Evolutionary conservation across 1,140 invertebrate species (phyloP), one percentile per base, ranked within the genome.

Genomic region (Trigoniulus corallinus): DNA sequence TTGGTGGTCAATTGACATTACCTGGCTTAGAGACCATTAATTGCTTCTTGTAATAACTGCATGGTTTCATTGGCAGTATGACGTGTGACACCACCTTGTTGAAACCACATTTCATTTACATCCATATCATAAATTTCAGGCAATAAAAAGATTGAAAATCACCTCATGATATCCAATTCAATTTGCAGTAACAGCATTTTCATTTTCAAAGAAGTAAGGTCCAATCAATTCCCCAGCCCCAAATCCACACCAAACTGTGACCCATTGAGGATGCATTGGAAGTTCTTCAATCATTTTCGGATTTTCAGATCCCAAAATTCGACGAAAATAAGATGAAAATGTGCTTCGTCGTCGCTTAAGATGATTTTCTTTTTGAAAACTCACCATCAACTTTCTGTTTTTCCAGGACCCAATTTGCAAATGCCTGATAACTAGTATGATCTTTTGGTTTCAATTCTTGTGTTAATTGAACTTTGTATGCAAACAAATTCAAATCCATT

Each of bases 1-100:
- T n/a, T n/a, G n/a, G 55, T 47, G 63, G 63, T 67, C 67, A 70
- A 44, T 58, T 51, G 26, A 69, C 57, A 34, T 62, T 47, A 22
- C 67, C 63, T 49, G 55, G 48, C 50, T 62, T 56, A 13, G 37
- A 39, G 58, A 3, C 56, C 53, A 22, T 62, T 61, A 61, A 65
- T 67, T 50, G 39, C 51, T 46, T 50, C 49, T 42, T 69, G 56
- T 34, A n/a, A n/a, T n/a, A n/a, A n/a, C n/a, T n/a, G n/a, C n/a
- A n/a, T n/a, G n/a, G n/a, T n/a, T n/a, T n/a, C n/a, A n/a, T n/a
- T n/a, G n/a, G n/a, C n/a, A n/a, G n/a, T n/a, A n/a, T n/a, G n/a
- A n/a, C n/a, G n/a, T n/a, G n/a, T n/a, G n/a, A n/a, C n/a, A n/a
- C n/a, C n/a, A n/a, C n/a, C n/a, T n/a, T n/a, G n/a, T n/a, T n/a